Evolutionary conservation across 1,140 invertebrate genomes (phyloP), one percentile per base, ranked within the genome.

Genomic region (Mercenaria mercenaria): DNA sequence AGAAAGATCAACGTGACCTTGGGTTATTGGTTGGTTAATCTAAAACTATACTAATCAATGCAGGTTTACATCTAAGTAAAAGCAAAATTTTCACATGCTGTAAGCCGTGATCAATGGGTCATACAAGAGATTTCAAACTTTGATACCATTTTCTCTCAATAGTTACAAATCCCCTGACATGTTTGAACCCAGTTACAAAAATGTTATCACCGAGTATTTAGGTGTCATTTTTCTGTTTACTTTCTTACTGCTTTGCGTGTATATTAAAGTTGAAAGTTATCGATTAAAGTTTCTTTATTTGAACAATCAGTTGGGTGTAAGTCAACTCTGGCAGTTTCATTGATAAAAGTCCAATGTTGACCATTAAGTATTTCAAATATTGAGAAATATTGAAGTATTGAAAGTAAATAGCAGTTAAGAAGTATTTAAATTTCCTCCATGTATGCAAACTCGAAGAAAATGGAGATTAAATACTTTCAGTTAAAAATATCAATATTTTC

Each of bases 241-340:
- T 43, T 82, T 59, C 56, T 8, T 52, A 79, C 47, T 79, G 47
- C 15, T 52, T 79, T 56, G 8, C 8, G 37, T 34, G 76, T 79
- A 79, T 79, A 56, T 56, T 56, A 56, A 79, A 76, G 72, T 76
- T 76, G 41, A 29, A 76, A 47, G 29, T 79, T 79, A 79, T 79
- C 20, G 76, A 79, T 79, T 56, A 77, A 20, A 59, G 2, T 52
- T 79, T 79, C 76, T 32, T 11, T 52, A 79, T 79, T 79, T 79
- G 47, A 34, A 37, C 50, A 37, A 20, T 11, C n/a, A 50, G 67
- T 39, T 34, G 39, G 34, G 3, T n/a, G 6, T 41, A 37, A 39
- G 67, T 72, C 34, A 72, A 37, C 67, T 72, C 10, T 39, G 37
- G 67, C 18, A 18, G 11, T 39, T 72, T 72, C 67, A 39, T 72